A percentile compares a stretch with the other conserved stretches of the same genome.
Conservation (phyloP, 2,797 vertebrate species). For the Australoheros facetus region DNA sequence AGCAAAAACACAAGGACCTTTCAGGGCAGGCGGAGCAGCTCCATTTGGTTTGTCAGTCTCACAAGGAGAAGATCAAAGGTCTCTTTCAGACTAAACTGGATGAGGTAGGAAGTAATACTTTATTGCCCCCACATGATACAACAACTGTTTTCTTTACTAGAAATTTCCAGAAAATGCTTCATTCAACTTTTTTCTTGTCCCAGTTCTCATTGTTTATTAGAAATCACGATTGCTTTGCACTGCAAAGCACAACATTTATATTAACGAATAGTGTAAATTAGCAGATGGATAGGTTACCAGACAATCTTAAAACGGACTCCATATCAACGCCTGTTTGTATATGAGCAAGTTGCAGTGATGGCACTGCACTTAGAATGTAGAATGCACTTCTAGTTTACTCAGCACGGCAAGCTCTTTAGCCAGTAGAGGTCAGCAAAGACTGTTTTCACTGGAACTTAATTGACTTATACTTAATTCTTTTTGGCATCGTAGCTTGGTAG, state of each 20-base stretch:
- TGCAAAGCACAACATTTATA: not conserved
- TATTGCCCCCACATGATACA: not conserved
- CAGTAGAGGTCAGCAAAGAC: not conserved
- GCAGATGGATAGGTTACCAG: not conserved
- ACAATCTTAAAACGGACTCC: not conserved
- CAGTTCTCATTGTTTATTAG: not conserved
- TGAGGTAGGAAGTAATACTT: conserved; percentile 81
- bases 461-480: too few relatives aligned
- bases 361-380: not conserved
- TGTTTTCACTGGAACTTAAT: not conserved
- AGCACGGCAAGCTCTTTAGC: not conserved
- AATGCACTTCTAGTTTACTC: not conserved
- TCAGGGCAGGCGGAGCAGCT: conserved; percentile 92
- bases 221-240: not conserved
- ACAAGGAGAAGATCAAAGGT: conserved; percentile 93
- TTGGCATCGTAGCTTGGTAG: too few relatives aligned
- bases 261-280: not conserved
- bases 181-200: not conserved
- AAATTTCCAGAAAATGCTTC: not conserved
- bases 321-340: not conserved
- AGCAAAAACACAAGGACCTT: conserved; percentile 93
- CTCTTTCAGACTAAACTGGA: conserved; percentile 97
- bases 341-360: not conserved
- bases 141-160: not conserved
- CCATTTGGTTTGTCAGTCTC: conserved; percentile 90